These are phyloP conservation scores for Rhincodon typus DNA, from an alignment of 2,797 vertebrate genomes.

Conservation along the genomic window DNA sequence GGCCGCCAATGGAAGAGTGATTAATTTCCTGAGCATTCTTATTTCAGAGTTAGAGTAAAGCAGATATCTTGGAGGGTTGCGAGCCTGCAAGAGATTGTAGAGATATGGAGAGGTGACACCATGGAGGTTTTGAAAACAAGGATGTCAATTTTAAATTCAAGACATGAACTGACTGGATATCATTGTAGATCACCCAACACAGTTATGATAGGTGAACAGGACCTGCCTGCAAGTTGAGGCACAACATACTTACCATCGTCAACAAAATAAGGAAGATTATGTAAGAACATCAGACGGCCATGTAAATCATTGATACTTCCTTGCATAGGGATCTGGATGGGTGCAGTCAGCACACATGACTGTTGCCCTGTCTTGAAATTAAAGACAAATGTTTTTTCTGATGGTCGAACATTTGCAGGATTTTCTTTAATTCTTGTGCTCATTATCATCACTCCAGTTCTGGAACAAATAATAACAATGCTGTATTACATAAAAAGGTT, in stretches of 20 bases:
- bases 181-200: background rate
- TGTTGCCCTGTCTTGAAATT: constrained; percentile 71
- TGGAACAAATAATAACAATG: constrained; percentile 11
- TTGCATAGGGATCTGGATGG: constrained; percentile 76
- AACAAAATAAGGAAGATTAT: constrained; percentile 83
- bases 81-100: background rate
- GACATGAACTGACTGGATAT: background rate
- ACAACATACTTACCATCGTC: constrained; percentile 70
- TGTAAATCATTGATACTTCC: constrained; percentile 78
- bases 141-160: background rate
- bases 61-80: background rate
- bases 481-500: background rate
- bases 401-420: constrained; percentile 58
- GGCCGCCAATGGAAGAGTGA: background rate
- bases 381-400: constrained; percentile 80
- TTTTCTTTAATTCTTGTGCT: constrained; percentile 69
- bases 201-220: background rate
- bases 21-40: background rate
- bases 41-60: no score
- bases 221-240: background rate
- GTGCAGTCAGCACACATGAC: constrained; percentile 72
- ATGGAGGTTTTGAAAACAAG: background rate
- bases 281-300: constrained; percentile 80
- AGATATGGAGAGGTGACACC: no score
- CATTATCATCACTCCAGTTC: background rate